phyloP scores from a whole-genome alignment of 2,113 vertebrate species.

The Ibidorhyncha struthersii region DNA sequence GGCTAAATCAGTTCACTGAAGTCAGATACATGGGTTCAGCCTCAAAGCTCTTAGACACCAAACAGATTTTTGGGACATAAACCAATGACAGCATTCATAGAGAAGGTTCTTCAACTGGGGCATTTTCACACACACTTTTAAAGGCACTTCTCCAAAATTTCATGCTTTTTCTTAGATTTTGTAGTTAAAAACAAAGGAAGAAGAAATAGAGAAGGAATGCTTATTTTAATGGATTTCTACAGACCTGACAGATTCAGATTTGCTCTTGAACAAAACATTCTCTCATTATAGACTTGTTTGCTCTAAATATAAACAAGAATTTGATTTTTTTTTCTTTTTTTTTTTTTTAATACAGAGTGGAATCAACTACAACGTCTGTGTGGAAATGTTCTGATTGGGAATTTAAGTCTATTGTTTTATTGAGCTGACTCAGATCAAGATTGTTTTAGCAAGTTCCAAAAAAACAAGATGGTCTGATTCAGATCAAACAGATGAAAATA shows the following conservation, averaged over 20 bases:
- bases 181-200: background rate
- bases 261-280: background rate
- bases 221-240: background rate
- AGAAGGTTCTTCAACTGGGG: background rate
- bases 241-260: background rate
- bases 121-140: background rate
- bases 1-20: background rate
- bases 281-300: background rate
- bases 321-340: background rate
- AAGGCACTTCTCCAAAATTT: background rate
- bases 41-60: background rate
- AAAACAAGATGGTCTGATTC: background rate
- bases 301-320: background rate
- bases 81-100: background rate
- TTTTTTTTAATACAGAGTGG: background rate
- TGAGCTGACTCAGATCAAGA: background rate
- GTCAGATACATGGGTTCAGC: background rate
- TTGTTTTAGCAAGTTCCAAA: background rate
- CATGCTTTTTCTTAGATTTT: background rate
- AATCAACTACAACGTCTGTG: background rate
- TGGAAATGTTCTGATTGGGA: background rate
- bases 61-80: background rate
- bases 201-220: background rate
- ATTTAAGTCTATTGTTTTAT: background rate
- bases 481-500: background rate